Evolutionary conservation across 1,140 invertebrate species (phyloP).

Genomic region (Tetramorium simillimum): DNA sequence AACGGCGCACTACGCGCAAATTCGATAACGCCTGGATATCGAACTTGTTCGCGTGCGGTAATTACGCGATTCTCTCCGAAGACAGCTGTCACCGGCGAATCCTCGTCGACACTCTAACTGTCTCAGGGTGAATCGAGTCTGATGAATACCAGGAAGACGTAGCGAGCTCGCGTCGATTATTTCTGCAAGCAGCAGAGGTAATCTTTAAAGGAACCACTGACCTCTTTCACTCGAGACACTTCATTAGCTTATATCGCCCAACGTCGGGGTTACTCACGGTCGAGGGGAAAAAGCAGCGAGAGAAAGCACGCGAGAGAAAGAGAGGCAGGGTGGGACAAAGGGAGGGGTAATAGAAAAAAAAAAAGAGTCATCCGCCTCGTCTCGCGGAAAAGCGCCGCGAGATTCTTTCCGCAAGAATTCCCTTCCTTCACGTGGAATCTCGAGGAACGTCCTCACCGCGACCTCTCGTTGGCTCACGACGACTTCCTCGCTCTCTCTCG

Average conservation of each 20-base stretch:
- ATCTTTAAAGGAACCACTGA: slow-evolving; percentile 54
- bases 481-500: not conserved
- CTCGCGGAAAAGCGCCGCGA: slow-evolving; percentile 15
- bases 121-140: not conserved
- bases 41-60: not conserved
- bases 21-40: not conserved
- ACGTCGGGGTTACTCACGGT: slow-evolving; percentile 28
- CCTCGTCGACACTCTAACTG: not conserved
- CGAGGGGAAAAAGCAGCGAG: not conserved
- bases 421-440: slow-evolving; percentile 37
- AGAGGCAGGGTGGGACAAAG: not conserved
- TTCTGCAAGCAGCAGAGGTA: slow-evolving; percentile 19
- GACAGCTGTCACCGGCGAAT: not conserved
- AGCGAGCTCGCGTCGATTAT: slow-evolving; percentile 29
- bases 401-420: slow-evolving; percentile 54
- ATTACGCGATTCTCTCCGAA: not conserved
- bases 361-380: slow-evolving; percentile 14
- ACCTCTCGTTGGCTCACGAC: not conserved
- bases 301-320: not conserved
- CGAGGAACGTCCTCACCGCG: slow-evolving; percentile 7
- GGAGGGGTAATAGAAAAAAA: slow-evolving; percentile 3
- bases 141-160: not conserved
- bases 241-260: slow-evolving; percentile 53
- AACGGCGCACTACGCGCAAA: not conserved
- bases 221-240: slow-evolving; percentile 50